Evolutionary conservation across 2,113 vertebrate species (phyloP).

Genomic region (Aegotheles bennettii): DNA sequence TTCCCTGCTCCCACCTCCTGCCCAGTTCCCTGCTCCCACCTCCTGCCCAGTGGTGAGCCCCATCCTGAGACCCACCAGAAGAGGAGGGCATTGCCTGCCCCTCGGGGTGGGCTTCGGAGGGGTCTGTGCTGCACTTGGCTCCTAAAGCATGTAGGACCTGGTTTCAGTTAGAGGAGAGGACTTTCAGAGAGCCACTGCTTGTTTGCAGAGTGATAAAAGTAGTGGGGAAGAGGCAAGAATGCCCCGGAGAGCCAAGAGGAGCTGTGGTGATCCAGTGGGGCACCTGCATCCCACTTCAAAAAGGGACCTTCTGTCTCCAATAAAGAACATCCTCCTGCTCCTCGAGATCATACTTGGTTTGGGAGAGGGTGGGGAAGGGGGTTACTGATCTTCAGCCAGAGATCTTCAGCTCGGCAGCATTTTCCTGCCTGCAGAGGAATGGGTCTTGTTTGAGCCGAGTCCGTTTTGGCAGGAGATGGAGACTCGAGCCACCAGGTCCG

Average conservation of each 20-base stretch:
- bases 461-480: neutral
- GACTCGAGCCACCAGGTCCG: neutral
- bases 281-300: neutral
- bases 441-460: rapidly evolving
- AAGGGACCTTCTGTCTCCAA: neutral
- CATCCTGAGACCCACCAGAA: neutral
- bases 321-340: neutral
- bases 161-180: neutral
- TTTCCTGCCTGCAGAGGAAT: neutral
- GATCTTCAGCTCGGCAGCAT: too few relatives aligned
- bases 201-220: neutral
- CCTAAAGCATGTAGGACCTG: rapidly evolving
- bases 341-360: neutral
- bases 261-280: rapidly evolving
- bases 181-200: neutral
- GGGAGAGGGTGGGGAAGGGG: neutral
- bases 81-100: too few relatives aligned
- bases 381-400: neutral
- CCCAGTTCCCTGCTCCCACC: neutral
- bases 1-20: too few relatives aligned
- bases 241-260: neutral
- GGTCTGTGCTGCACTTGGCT: neutral
- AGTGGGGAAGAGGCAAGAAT: neutral
- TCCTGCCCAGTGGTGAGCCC: neutral
- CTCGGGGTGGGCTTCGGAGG: neutral